phyloP scores from a whole-genome alignment of 2,113 vertebrate species.

The Gadus macrocephalus region DNA sequence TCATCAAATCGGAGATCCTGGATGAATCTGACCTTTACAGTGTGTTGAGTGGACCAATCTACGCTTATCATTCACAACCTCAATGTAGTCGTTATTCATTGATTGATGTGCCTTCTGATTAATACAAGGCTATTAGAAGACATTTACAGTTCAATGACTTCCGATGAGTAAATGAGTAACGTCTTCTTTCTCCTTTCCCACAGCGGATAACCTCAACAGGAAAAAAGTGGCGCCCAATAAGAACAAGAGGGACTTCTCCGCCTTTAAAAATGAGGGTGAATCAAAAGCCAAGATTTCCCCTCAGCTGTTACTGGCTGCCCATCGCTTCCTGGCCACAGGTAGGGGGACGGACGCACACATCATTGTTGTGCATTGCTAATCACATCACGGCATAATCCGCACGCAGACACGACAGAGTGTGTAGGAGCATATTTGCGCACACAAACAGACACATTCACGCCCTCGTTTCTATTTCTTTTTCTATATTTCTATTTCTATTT shows the following conservation, averaged over 20 bases:
- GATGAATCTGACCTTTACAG: slow-evolving; percentile 91
- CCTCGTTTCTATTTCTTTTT: no score
- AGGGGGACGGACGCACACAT: slow-evolving; percentile 27
- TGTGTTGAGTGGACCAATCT: slow-evolving; percentile 58
- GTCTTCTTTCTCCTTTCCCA: background rate
- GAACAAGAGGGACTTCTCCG: slow-evolving; percentile 89
- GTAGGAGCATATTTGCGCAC: no score
- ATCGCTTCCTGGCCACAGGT: slow-evolving; percentile 95
- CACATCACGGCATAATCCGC: no score
- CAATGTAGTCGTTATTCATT: no score
- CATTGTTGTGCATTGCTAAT: background rate
- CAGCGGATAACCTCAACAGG: slow-evolving; percentile 88
- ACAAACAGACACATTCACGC: no score
- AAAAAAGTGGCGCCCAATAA: slow-evolving; percentile 83
- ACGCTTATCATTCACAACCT: background rate
- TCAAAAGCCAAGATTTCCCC: slow-evolving; percentile 93
- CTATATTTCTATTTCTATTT: no score
- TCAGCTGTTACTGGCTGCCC: slow-evolving; percentile 92
- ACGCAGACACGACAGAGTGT: no score
- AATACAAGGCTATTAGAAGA: no score
- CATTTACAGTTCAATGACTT: no score
- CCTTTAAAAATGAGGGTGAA: slow-evolving; percentile 88
- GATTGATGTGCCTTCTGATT: no score
- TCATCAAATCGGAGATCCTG: slow-evolving; percentile 93
- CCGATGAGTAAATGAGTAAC: no score